phyloP scores from a whole-genome alignment of 2,113 vertebrate species.

The Vimba vimba region DNA sequence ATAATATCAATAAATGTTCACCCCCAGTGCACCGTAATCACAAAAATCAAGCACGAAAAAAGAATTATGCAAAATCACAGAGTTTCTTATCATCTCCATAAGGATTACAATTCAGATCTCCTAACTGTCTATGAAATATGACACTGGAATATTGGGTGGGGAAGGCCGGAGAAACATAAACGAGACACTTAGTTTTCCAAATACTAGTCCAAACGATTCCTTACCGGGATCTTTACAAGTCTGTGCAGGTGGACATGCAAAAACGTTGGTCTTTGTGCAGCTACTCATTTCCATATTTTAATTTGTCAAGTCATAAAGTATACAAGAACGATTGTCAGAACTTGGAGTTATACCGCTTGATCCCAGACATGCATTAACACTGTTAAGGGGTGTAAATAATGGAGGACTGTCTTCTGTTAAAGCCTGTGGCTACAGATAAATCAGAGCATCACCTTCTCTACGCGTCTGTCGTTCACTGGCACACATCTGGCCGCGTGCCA shows the following conservation, averaged over 20 bases:
- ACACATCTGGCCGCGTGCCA: neutral
- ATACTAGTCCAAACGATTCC: neutral
- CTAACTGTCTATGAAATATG: conserved; percentile 44
- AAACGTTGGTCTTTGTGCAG: conserved; percentile 4
- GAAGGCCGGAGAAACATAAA: neutral
- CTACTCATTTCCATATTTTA: conserved; percentile 34
- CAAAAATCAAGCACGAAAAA: neutral
- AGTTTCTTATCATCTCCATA: conserved; percentile 9
- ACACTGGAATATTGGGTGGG: conserved; percentile 11
- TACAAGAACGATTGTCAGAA: conserved; percentile 12
- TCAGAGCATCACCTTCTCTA: conserved; percentile 25
- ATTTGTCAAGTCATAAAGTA: conserved; percentile 13
- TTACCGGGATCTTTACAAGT: conserved; percentile 13
- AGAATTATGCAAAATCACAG: neutral
- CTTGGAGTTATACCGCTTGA: conserved; percentile 18
- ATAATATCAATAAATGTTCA: conserved; percentile 34
- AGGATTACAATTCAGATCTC: conserved; percentile 35
- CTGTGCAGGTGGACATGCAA: conserved; percentile 29
- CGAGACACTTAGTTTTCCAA: neutral
- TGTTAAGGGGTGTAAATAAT: neutral
- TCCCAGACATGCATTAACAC: conserved; percentile 39
- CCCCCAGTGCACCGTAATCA: conserved; percentile 28
- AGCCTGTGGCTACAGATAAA: conserved; percentile 51
- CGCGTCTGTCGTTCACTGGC: neutral
- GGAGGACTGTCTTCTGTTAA: conserved; percentile 51